phyloP scores from a whole-genome alignment of 2,113 vertebrate species.

The Mastomys natalensis region DNA sequence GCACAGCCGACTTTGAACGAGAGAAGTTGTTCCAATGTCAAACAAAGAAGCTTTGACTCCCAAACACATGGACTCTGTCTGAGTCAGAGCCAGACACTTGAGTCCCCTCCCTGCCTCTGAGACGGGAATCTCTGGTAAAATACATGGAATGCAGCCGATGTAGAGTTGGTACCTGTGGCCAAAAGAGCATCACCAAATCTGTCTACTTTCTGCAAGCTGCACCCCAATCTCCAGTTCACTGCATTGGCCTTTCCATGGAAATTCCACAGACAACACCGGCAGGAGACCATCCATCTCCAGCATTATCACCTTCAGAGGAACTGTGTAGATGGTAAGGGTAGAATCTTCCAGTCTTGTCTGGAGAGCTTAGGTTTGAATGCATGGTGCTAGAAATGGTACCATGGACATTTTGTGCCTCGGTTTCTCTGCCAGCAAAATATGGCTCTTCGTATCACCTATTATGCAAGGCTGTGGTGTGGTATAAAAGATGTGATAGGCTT shows the following conservation, averaged over 20 bases:
- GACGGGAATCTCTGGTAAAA: not conserved
- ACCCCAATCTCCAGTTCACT: not conserved
- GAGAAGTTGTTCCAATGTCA: constrained; percentile 37
- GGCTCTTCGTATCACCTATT: not conserved
- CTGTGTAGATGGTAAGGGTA: not conserved
- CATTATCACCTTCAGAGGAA: not conserved
- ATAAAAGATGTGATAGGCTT: not conserved
- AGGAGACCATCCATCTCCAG: not conserved
- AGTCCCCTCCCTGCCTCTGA: not conserved
- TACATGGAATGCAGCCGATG: not conserved
- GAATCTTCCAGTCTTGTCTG: not conserved
- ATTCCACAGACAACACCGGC: not conserved
- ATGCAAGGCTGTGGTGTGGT: too few species aligned
- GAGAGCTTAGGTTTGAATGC: not conserved
- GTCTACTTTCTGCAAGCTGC: not conserved
- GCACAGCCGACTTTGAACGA: constrained; percentile 35
- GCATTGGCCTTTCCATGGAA: not conserved
- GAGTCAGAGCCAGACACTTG: not conserved
- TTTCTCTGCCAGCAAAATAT: constrained; percentile 11
- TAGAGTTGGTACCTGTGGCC: rapidly evolving
- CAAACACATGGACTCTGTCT: not conserved
- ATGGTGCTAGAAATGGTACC: not conserved
- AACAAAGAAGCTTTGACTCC: not conserved
- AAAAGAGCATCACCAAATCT: not conserved
- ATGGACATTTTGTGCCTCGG: not conserved